These are phyloP conservation scores for Cyrtorhinus lividipennis DNA, from an alignment of 1,140 invertebrate genomes.

Conservation along the genomic window DNA sequence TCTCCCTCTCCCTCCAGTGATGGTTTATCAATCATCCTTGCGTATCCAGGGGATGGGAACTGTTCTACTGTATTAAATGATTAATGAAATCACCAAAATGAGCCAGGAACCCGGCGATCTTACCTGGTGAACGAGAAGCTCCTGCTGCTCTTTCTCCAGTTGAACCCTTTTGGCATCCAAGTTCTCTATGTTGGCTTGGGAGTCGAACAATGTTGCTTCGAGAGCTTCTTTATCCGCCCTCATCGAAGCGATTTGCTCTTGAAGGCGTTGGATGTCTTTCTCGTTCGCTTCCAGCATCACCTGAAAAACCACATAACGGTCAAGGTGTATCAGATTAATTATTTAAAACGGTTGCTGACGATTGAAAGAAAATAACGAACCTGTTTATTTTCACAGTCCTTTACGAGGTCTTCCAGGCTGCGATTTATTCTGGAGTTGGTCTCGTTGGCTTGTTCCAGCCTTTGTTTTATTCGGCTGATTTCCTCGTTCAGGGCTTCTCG, in stretches of 20 bases:
- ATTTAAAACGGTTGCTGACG: not conserved
- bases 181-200: conserved; percentile 58
- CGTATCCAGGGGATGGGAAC: too few relatives aligned
- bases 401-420: conserved; percentile 61
- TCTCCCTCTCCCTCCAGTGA: too few relatives aligned
- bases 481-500: conserved; percentile 63
- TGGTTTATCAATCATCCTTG: too few relatives aligned
- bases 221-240: conserved; percentile 66
- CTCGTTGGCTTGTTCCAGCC: conserved; percentile 59
- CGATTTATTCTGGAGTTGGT: conserved; percentile 61
- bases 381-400: conserved; percentile 69
- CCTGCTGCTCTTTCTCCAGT: conserved; percentile 59
- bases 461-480: conserved; percentile 51
- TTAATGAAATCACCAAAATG: too few relatives aligned
- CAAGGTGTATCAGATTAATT: not conserved
- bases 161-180: conserved; percentile 52
- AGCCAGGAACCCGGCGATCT: too few relatives aligned
- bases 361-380: conserved; percentile 27
- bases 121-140: conserved; percentile 50
- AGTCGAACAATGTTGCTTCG: conserved; percentile 65
- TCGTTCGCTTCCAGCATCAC: conserved; percentile 51
- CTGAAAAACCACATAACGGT: conserved; percentile 28
- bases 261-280: conserved; percentile 58
- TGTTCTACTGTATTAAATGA: too few relatives aligned
- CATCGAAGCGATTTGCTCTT: conserved; percentile 56